Percentiles rank a stretch among this genome's conserved stretches.
Evolutionary conservation across 2,113 vertebrate species (phyloP).

Genomic region (Marmota flaviventris): DNA sequence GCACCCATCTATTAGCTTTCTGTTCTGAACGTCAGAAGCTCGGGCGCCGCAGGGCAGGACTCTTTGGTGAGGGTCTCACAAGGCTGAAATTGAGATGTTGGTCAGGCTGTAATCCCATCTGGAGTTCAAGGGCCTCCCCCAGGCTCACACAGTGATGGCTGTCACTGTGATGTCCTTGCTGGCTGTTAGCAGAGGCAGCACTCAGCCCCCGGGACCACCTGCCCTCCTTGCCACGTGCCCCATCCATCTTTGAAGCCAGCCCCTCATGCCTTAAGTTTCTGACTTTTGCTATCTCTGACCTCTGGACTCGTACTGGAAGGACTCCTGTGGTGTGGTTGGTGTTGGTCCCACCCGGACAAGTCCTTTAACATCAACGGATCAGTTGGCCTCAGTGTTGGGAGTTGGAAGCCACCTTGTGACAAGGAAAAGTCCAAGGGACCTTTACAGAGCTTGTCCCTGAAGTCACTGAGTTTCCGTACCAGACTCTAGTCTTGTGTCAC

Average conservation of each 20-base stretch:
- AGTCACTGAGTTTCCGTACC: not conserved
- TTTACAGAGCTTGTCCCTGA: not conserved
- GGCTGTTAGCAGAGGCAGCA: too few species aligned
- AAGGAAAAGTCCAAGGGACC: not conserved
- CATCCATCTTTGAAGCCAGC: not conserved
- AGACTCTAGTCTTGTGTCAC: not conserved
- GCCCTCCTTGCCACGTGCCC: too few species aligned
- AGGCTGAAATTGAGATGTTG: not conserved
- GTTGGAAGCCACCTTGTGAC: not conserved
- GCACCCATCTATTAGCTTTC: not conserved
- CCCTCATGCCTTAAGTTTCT: not conserved
- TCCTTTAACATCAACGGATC: not conserved
- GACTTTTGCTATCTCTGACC: not conserved
- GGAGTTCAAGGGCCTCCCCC: not conserved
- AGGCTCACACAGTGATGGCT: not conserved
- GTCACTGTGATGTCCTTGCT: too few species aligned
- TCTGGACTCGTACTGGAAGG: not conserved
- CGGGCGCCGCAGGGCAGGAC: not conserved
- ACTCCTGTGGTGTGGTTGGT: not conserved
- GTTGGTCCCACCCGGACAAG: not conserved
- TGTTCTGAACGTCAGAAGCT: not conserved
- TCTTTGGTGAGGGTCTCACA: not conserved
- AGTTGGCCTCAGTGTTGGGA: not conserved
- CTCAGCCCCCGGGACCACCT: too few species aligned
- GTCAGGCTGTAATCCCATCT: not conserved